Evolutionary conservation across 1,140 invertebrate species (phyloP), one percentile per base, ranked within the genome.

Genomic region (Drosophila rhopaloa): DNA sequence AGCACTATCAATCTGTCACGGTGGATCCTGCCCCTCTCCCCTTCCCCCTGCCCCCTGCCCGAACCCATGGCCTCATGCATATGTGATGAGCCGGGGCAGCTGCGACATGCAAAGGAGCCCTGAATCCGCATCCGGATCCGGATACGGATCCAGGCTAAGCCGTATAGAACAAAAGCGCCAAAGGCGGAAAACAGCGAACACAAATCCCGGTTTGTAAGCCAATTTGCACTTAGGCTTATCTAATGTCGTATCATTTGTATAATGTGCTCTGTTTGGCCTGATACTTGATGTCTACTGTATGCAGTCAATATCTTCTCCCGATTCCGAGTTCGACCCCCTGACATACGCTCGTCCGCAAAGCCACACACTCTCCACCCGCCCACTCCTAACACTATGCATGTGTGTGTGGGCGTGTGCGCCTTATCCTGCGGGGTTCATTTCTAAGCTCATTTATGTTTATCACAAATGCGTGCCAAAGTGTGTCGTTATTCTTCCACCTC

Each of bases 371-470:
- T 32, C 29, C 29, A 32, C 5, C 29, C 24, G 8, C 27, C 16
- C 19, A 29, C 24, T 24, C 54, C 38, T 32, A 38, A 13, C 70
- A 79, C 78, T 81, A 79, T 71, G 55, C 47, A 6, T 56, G 76
- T 24, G 57, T 70, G 53, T 53, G 44, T 51, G 48, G 38, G 51
- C 56, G 65, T 58, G 44, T 57, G 29, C 70, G 66, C 67, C 67
- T 90, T 88, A 89, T 83, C 90, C 90, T 89, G 83, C 86, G 91
- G 88, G 88, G 84, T 90, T 91, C 91, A 92, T 92, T 92, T 91
- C 88, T 92, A 92, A 92, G 91, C 91, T 86, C 91, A 92, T 92
- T 92, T 92, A 92, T 92, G 91, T 91, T 92, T 92, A 92, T 91
- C 85, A 91, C 88, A 92, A 91, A 91, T 91, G 86, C 90, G 90